Conservation (phyloP, 2,113 vertebrate genomes). For the Mustelus asterias region DNA sequence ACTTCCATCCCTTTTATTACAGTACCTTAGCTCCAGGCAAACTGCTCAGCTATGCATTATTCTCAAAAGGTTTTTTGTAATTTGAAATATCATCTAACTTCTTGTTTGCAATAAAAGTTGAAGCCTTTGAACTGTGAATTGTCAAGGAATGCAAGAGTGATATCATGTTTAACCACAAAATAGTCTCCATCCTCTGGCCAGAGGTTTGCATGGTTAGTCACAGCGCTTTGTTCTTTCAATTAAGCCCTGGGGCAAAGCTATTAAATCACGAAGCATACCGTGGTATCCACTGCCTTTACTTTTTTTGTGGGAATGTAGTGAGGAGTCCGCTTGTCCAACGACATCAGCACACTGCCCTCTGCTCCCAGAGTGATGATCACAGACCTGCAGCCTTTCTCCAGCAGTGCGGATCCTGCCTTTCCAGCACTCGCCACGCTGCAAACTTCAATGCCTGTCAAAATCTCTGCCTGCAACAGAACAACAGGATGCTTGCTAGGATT, state of each 20-base stretch:
- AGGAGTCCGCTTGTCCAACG: conserved; percentile 55
- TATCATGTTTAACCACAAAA: conserved; percentile 56
- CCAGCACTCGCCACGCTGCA: conserved; percentile 62
- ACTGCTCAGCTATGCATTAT: not conserved
- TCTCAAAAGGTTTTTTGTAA: not conserved
- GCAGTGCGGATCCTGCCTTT: conserved; percentile 60
- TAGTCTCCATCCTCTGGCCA: conserved; percentile 44
- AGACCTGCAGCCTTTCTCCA: conserved; percentile 68
- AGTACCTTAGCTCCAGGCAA: not conserved
- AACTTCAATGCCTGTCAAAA: conserved; percentile 70
- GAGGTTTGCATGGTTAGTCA: conserved; percentile 63
- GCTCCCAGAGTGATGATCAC: conserved; percentile 82
- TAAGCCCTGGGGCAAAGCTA: conserved; percentile 52
- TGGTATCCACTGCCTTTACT: conserved; percentile 79
- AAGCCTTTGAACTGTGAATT: conserved; percentile 41
- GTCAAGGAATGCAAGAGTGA: conserved; percentile 57
- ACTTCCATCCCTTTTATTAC: not conserved
- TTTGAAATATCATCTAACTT: not conserved
- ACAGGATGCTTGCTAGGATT: conserved; percentile 42
- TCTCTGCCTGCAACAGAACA: conserved; percentile 72
- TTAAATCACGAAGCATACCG: conserved; percentile 77
- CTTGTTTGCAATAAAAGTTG: not conserved
- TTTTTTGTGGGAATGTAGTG: conserved; percentile 67
- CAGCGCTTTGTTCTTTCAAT: conserved; percentile 42
- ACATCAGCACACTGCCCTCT: conserved; percentile 76